phyloP scores from a whole-genome alignment of 2,797 vertebrate species.

The Spinus olivaceus region DNA sequence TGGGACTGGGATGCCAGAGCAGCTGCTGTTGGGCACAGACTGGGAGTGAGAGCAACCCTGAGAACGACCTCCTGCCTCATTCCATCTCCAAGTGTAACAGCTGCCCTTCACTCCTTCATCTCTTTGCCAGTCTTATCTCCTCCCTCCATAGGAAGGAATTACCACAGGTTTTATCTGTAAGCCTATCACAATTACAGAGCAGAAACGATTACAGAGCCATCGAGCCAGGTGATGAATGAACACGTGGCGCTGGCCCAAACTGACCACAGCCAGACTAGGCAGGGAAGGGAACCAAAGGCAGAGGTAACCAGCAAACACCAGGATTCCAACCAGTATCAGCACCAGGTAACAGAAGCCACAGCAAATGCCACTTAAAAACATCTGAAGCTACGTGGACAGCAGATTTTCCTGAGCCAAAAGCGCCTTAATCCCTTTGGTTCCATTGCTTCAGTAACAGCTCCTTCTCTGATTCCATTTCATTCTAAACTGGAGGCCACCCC shows the following conservation, averaged over 20 bases:
- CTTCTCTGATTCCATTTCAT: background rate
- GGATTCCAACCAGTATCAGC: background rate
- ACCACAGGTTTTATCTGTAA: background rate
- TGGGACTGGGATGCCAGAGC: background rate
- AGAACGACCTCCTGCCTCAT: accelerated
- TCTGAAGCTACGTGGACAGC: background rate
- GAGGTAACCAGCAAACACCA: background rate
- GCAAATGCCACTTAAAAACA: background rate
- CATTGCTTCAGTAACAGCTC: background rate
- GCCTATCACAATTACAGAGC: background rate
- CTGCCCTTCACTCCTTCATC: background rate
- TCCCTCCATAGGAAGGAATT: background rate
- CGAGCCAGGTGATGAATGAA: background rate
- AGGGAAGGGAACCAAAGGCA: background rate
- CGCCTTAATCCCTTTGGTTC: background rate
- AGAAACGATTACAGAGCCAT: background rate
- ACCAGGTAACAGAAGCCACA: background rate
- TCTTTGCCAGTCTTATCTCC: background rate
- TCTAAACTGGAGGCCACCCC: background rate
- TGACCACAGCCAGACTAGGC: background rate
- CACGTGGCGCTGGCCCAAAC: background rate
- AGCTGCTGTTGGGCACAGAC: background rate
- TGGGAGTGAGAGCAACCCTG: background rate
- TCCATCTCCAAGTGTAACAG: background rate
- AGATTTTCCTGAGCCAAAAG: background rate